Percentiles rank a stretch among this genome's conserved stretches.
These are phyloP conservation scores for Bos taurus DNA, from an alignment of 2,113 vertebrate genomes.

Conservation along the genomic window ARS-UCD2.0 NC_037345.1:48864501-48865000, in stretches of 20 bases:
- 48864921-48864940: neutral
- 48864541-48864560: neutral
- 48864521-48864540: neutral
- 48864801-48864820: constrained; percentile 75
- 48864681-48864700: neutral
- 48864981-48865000: neutral
- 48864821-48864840: constrained; percentile 76
- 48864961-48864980: neutral
- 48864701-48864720: neutral
- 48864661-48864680: fast-evolving
- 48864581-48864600: neutral
- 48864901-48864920: constrained; percentile 35
- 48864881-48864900: constrained; percentile 29
- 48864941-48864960: neutral
- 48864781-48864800: neutral
- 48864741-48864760: neutral
- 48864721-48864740: neutral
- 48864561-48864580: neutral
- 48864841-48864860: constrained; percentile 74
- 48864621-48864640: neutral
- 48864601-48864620: neutral
- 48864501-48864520: neutral
- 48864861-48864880: constrained; percentile 74
- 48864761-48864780: constrained; percentile 1
- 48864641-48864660: neutral